Evolutionary conservation across 1,140 invertebrate genomes (phyloP).

Genomic region (Calephelis nemesis): DNA sequence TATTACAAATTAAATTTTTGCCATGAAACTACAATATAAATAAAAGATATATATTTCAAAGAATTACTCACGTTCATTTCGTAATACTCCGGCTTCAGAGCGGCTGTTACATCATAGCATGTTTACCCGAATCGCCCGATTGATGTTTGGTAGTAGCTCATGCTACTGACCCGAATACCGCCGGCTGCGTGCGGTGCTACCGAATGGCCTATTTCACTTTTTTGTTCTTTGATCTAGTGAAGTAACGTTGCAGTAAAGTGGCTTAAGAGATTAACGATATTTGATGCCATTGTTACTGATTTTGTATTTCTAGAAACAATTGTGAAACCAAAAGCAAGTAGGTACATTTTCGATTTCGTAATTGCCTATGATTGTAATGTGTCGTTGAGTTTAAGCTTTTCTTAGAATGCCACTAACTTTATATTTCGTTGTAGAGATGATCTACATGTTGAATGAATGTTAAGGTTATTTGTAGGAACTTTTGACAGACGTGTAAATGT

Average conservation of each 20-base stretch:
- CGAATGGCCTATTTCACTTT: conserved; percentile 37
- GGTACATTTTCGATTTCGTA: too few species aligned
- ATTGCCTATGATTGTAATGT: too few species aligned
- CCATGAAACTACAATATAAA: conserved; percentile 18
- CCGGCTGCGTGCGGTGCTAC: conserved; percentile 46
- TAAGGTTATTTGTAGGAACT: too few species aligned
- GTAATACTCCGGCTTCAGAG: conserved; percentile 47
- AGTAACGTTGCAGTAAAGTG: conserved; percentile 21
- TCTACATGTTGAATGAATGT: too few species aligned
- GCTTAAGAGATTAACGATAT: conserved; percentile 10
- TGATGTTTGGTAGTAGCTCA: conserved; percentile 56
- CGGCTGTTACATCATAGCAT: conserved; percentile 60
- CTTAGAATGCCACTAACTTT: too few species aligned
- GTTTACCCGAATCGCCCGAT: conserved; percentile 58
- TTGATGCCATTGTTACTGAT: background rate
- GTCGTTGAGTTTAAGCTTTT: too few species aligned
- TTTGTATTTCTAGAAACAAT: background rate
- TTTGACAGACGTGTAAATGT: too few species aligned
- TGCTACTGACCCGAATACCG: conserved; percentile 67
- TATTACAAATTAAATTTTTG: conserved; percentile 17
- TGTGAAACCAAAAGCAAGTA: background rate
- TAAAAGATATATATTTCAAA: conserved; percentile 32
- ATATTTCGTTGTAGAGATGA: too few species aligned
- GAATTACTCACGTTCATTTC: conserved; percentile 46
- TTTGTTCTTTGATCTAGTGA: conserved; percentile 43